Evolutionary conservation across 2,888 invertebrate genomes (phyloP), one percentile per base, ranked within the genome.

Genomic region (Calliphora vomitoria): DNA sequence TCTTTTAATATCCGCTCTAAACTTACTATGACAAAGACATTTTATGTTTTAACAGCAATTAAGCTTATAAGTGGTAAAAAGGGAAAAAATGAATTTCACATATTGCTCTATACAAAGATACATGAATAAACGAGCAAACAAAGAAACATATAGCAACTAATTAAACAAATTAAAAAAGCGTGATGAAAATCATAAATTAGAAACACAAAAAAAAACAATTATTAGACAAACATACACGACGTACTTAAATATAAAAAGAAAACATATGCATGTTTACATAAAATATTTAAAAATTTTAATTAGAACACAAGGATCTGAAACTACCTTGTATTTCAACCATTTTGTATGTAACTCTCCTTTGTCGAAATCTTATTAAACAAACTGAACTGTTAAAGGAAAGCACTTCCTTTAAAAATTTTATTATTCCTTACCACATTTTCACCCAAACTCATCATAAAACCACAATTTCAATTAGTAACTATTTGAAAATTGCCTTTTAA

Each of bases 381-480:
- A 35, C 35, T 35, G 35, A 35, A 35, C 35, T 35, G 35, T 55
- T 8, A 55, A 18, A 3, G 10, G 13, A 44, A 44, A 13, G 13
- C 4, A 50, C 50, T n/a, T 1, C n/a, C 13, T 20, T 58, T 58
- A 6, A 58, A 25, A 25, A 8, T 25, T 58, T 4, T 58, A 58
- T 11, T 8, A 25, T 41, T 15, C 50, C 35, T 44, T 18, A 0
- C n/a, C 10, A 18, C 35, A 75, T 35, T 62, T 18, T 69, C 4
- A 50, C 13, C 20, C 41, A 50, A 69, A 69, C 10, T 50, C 69
- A 69, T 53, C 35, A 69, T 69, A 35, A 50, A 50, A 53, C 69
- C 69, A 69, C 69, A 81, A 72, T 71, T 72, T 72, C 44, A 81
- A 81, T 81, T 72, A 72, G 81, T 41, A 72, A 68, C 44, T 25